phyloP scores from a whole-genome alignment of 2,113 vertebrate species.

The Sciurus niger region DNA sequence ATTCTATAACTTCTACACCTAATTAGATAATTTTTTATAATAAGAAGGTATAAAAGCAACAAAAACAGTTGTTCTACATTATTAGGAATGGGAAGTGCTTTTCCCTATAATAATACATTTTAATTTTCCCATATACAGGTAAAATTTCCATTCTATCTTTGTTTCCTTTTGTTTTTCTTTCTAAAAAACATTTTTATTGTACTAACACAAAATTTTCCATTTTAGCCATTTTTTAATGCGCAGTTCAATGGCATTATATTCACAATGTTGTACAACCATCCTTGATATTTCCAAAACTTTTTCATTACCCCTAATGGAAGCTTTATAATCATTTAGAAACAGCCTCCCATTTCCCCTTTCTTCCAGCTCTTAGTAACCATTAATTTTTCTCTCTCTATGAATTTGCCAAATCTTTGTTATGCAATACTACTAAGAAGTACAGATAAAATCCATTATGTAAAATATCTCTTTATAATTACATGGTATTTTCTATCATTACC shows the following conservation, averaged over 20 bases:
- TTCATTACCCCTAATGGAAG: neutral
- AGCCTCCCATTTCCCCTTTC: neutral
- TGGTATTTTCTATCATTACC: neutral
- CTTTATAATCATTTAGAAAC: neutral
- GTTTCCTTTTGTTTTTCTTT: neutral
- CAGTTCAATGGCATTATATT: neutral
- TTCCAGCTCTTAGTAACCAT: neutral
- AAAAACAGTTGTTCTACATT: neutral
- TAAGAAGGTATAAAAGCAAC: neutral
- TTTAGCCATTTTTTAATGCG: conserved; percentile 19
- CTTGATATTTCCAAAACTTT: neutral
- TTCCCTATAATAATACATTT: conserved; percentile 15
- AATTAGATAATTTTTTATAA: conserved; percentile 39
- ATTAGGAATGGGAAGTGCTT: neutral
- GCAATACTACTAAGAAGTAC: neutral
- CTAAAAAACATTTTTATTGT: neutral
- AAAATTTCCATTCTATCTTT: neutral
- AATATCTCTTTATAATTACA: neutral
- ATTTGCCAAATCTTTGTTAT: conserved; percentile 18
- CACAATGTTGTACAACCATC: neutral
- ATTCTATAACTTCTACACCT: conserved; percentile 21
- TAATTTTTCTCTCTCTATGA: conserved; percentile 30
- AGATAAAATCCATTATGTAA: conserved; percentile 39
- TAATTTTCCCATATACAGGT: conserved; percentile 31
- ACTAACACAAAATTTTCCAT: conserved; percentile 17